These are phyloP conservation scores for Allygus modestus DNA, from an alignment of 2,888 invertebrate species.

Conservation along the genomic window DNA sequence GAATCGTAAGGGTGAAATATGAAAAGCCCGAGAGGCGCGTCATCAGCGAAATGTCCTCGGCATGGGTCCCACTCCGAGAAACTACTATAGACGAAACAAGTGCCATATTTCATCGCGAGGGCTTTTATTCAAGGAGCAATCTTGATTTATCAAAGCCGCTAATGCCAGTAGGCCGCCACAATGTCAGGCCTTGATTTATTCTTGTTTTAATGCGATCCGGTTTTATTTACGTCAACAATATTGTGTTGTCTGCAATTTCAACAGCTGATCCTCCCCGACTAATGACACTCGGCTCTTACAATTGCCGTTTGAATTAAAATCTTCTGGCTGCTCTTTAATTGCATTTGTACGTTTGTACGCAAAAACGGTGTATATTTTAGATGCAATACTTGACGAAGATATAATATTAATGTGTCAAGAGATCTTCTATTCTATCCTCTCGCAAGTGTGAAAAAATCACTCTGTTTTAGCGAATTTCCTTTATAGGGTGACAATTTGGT, in stretches of 20 bases:
- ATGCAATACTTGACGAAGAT: too few relatives aligned
- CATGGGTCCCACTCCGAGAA: not conserved
- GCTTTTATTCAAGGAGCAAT: constrained; percentile 53
- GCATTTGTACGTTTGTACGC: too few relatives aligned
- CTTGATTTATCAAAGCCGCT: constrained; percentile 47
- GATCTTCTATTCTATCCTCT: too few relatives aligned
- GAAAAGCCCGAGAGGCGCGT: constrained; percentile 12
- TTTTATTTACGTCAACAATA: constrained; percentile 18
- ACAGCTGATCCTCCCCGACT: constrained; percentile 18
- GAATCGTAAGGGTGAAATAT: not conserved
- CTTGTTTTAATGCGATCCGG: constrained; percentile 38
- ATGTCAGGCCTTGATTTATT: not conserved
- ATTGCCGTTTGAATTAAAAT: not conserved
- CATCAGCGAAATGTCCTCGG: constrained; percentile 32
- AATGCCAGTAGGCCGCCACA: constrained; percentile 35
- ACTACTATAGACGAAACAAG: constrained; percentile 35
- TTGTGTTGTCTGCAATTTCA: constrained; percentile 24
- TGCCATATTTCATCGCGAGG: constrained; percentile 46
- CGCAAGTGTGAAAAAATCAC: too few relatives aligned
- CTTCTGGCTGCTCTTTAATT: too few relatives aligned
- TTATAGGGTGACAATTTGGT: too few relatives aligned
- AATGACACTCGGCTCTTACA: not conserved
- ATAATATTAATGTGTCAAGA: too few relatives aligned
- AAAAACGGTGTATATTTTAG: too few relatives aligned
- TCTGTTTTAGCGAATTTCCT: too few relatives aligned